A percentile compares a stretch with the other conserved stretches of the same genome.
phyloP scores from a whole-genome alignment of 2,113 vertebrate species.

The Rhynchomys soricoides region DNA sequence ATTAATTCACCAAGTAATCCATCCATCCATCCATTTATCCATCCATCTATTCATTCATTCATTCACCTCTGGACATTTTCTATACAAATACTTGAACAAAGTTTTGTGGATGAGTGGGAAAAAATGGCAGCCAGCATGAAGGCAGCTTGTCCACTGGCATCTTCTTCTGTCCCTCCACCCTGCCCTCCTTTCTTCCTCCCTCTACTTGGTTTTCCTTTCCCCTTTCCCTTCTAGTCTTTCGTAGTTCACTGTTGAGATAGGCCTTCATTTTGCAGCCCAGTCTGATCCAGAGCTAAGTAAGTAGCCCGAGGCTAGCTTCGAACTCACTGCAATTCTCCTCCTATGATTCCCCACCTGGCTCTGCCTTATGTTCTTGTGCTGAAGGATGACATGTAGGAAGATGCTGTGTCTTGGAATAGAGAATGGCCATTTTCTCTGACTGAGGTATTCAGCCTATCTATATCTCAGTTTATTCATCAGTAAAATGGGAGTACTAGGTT shows the following conservation, averaged over 20 bases:
- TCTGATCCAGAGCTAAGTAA: not conserved
- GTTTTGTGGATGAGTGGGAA: not conserved
- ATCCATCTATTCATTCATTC: not conserved
- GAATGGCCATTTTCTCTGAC: not conserved
- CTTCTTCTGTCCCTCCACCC: not conserved
- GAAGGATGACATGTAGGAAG: not conserved
- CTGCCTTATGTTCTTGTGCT: not conserved
- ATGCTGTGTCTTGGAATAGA: not conserved
- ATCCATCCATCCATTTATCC: not conserved
- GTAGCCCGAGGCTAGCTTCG: not conserved
- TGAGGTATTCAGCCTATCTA: not conserved
- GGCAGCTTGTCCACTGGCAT: no score
- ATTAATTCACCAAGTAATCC: not conserved
- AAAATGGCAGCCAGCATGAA: not conserved
- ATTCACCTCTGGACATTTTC: not conserved
- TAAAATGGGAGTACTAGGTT: slow-evolving; percentile 9
- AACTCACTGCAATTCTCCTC: not conserved
- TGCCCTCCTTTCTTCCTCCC: no score
- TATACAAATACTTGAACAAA: not conserved
- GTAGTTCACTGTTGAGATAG: not conserved
- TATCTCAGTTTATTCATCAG: slow-evolving; percentile 38
- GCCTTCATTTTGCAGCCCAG: not conserved
- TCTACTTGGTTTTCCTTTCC: accelerated
- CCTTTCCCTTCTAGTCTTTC: not conserved
- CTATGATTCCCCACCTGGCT: not conserved